These are phyloP conservation scores for Nesometra sesokonis DNA, from an alignment of 35 echinoderm and acorn worm genomes.

Conservation along the genomic window DNA sequence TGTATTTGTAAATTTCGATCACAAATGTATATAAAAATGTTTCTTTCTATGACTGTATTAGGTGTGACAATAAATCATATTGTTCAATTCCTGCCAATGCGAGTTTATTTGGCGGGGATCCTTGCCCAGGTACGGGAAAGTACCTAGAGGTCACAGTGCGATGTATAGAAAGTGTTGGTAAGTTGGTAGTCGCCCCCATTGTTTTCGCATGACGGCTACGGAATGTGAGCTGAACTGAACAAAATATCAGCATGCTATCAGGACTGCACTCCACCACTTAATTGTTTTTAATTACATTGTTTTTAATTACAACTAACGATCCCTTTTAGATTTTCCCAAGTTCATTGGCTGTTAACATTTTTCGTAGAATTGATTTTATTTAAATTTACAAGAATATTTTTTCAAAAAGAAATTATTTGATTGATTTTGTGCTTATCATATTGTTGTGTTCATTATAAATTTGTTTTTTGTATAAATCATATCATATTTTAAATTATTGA, in stretches of 20 bases:
- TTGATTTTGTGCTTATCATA: too few relatives aligned
- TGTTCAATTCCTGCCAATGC: slow-evolving; percentile 17
- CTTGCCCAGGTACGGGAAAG: slow-evolving; percentile 24
- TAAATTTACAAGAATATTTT: too few relatives aligned
- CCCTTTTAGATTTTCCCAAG: background rate
- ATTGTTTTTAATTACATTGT: too few relatives aligned
- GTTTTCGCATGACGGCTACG: background rate
- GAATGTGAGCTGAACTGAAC: background rate
- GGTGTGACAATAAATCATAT: slow-evolving; percentile 28
- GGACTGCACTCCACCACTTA: background rate
- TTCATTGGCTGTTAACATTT: background rate
- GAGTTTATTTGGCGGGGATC: slow-evolving; percentile 12
- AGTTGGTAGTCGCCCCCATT: background rate
- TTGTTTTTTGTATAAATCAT: too few relatives aligned
- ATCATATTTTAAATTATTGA: too few relatives aligned
- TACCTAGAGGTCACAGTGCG: slow-evolving; percentile 18
- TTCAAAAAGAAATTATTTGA: too few relatives aligned
- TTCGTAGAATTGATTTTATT: background rate
- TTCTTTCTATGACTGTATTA: slow-evolving; percentile 17
- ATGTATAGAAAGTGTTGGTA: background rate
- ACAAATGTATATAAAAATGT: background rate
- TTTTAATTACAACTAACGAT: background rate
- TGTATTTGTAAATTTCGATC: too few relatives aligned
- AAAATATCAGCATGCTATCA: background rate
- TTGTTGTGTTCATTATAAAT: too few relatives aligned